phyloP scores from a whole-genome alignment of 1,140 invertebrate genomes.

The Eupeodes corollae region DNA sequence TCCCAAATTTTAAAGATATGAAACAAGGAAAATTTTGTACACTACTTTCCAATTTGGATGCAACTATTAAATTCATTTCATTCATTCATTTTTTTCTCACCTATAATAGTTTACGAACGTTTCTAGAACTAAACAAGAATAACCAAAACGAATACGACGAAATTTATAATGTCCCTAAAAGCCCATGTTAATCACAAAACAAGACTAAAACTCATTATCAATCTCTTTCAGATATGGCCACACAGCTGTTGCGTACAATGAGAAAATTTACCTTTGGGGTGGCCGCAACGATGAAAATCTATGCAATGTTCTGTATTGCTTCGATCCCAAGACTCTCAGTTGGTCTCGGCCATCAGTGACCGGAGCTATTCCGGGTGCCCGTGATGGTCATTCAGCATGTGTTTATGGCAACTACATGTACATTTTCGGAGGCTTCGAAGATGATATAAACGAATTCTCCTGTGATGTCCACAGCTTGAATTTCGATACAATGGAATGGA shows the following conservation, averaged over 20 bases:
- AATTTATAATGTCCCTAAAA: too few relatives aligned
- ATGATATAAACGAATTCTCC: slow-evolving; percentile 64
- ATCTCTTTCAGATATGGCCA: slow-evolving; percentile 59
- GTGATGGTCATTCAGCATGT: slow-evolving; percentile 85
- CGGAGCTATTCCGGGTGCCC: slow-evolving; percentile 59
- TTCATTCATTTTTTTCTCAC: too few relatives aligned
- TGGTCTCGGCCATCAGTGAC: slow-evolving; percentile 56
- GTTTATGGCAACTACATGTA: slow-evolving; percentile 72
- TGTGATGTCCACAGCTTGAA: slow-evolving; percentile 67
- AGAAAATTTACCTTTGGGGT: slow-evolving; percentile 76
- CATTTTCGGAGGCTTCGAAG: slow-evolving; percentile 82
- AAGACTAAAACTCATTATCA: too few relatives aligned
- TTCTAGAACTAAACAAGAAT: too few relatives aligned
- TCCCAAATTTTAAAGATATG: too few relatives aligned
- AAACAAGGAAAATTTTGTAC: too few relatives aligned
- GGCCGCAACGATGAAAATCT: slow-evolving; percentile 74
- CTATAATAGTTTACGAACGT: too few relatives aligned
- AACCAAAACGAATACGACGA: too few relatives aligned
- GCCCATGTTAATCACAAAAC: too few relatives aligned
- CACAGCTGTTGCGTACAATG: slow-evolving; percentile 65
- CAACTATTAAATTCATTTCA: too few relatives aligned
- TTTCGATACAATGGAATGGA: slow-evolving; percentile 63
- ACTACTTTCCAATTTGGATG: too few relatives aligned
- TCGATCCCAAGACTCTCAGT: slow-evolving; percentile 56
- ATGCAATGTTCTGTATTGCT: slow-evolving; percentile 67